phyloP scores from a whole-genome alignment of 2,888 invertebrate genomes.

The Eupithecia subumbrata region DNA sequence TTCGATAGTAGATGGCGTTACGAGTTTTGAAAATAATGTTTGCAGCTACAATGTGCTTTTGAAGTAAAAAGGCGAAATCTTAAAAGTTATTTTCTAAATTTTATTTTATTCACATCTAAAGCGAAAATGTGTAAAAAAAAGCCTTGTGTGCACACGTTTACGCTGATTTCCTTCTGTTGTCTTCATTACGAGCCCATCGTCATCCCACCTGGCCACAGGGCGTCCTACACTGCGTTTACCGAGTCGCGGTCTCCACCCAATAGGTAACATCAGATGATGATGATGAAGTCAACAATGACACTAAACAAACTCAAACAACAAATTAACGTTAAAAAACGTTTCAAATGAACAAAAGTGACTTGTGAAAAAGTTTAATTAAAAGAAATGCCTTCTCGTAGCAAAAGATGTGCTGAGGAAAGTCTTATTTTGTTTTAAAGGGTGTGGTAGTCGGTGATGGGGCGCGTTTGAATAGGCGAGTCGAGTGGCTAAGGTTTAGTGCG shows the following conservation, averaged over 20 bases:
- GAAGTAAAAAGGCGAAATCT: neutral
- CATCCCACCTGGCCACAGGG: neutral
- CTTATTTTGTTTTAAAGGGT: constrained; percentile 53
- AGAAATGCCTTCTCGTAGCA: constrained; percentile 43
- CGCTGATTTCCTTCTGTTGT: neutral
- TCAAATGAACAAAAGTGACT: constrained; percentile 60
- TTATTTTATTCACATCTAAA: too few species aligned
- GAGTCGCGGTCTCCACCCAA: neutral
- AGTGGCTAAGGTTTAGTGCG: neutral
- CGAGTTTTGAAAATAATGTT: constrained; percentile 14
- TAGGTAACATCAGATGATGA: neutral
- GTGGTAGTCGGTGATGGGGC: constrained; percentile 48
- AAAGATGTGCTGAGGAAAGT: constrained; percentile 57
- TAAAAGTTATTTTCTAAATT: too few species aligned
- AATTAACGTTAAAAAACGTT: constrained; percentile 35
- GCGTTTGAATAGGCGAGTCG: constrained; percentile 47
- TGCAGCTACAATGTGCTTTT: neutral
- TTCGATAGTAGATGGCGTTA: constrained; percentile 52
- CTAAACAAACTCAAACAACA: constrained; percentile 13
- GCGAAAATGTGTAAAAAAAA: too few species aligned
- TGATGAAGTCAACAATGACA: constrained; percentile 1
- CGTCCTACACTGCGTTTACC: neutral
- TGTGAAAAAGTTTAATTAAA: constrained; percentile 73
- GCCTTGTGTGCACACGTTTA: neutral
- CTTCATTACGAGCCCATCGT: neutral